Conservation (phyloP, 2,113 vertebrate species). For the Anhinga anhinga region DNA sequence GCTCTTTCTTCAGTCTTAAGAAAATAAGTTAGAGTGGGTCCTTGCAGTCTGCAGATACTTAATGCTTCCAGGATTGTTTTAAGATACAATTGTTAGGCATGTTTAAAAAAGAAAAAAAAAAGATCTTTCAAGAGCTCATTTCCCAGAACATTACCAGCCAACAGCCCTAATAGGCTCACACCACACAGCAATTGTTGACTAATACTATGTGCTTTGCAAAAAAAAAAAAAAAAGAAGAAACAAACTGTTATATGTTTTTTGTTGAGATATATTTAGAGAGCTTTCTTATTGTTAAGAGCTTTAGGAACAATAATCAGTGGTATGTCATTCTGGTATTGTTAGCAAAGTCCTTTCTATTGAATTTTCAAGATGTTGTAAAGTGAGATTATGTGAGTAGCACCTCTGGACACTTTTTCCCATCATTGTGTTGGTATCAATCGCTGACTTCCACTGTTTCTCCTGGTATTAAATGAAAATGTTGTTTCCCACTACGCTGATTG, state of each 20-base stretch:
- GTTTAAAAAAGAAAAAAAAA: slow-evolving; percentile 39
- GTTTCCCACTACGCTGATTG: slow-evolving; percentile 83
- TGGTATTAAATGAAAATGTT: slow-evolving; percentile 81
- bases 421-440: slow-evolving; percentile 89
- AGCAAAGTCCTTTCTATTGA: slow-evolving; percentile 78
- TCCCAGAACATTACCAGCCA: slow-evolving; percentile 59
- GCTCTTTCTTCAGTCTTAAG: not conserved
- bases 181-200: slow-evolving; percentile 70
- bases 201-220: slow-evolving; percentile 70
- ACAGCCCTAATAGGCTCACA: slow-evolving; percentile 11
- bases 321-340: slow-evolving; percentile 80
- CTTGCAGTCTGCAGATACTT: slow-evolving; percentile 27
- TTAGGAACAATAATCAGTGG: slow-evolving; percentile 80
- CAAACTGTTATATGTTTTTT: slow-evolving; percentile 69
- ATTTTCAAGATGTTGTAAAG: slow-evolving; percentile 84
- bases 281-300: slow-evolving; percentile 78
- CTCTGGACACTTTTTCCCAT: slow-evolving; percentile 87
- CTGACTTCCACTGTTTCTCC: slow-evolving; percentile 87
- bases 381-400: slow-evolving; percentile 82
- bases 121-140: slow-evolving; percentile 51
- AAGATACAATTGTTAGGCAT: slow-evolving; percentile 48
- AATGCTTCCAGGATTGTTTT: slow-evolving; percentile 47
- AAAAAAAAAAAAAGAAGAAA: slow-evolving; percentile 58
- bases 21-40: not conserved
- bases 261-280: slow-evolving; percentile 79